phyloP scores from a whole-genome alignment of 2,888 invertebrate species.

The Ochropacha duplaris region DNA sequence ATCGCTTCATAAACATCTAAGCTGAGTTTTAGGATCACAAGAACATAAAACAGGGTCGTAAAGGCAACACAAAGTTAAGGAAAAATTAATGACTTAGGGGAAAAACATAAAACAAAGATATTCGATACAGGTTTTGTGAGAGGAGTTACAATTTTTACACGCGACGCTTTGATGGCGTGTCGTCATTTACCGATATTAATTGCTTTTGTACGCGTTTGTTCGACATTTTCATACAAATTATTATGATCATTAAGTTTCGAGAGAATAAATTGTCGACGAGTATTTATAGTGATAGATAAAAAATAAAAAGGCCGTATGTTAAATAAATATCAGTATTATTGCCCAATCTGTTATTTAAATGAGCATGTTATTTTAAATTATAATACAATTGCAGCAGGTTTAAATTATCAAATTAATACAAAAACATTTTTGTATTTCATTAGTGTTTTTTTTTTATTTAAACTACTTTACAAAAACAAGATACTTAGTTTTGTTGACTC shows the following conservation, averaged over 20 bases:
- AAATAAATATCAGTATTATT: not conserved
- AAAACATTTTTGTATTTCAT: too few relatives aligned
- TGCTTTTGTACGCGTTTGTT: not conserved
- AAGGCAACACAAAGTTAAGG: conserved; percentile 50
- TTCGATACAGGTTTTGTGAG: conserved; percentile 28
- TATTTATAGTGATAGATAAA: not conserved
- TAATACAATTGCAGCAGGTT: too few relatives aligned
- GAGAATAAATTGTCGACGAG: not conserved
- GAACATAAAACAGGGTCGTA: conserved; percentile 54
- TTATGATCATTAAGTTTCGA: not conserved
- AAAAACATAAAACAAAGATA: conserved; percentile 37
- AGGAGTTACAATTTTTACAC: conserved; percentile 34
- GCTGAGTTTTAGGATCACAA: conserved; percentile 45
- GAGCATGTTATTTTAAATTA: too few relatives aligned
- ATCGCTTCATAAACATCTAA: conserved; percentile 51
- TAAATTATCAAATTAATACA: too few relatives aligned
- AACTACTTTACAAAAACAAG: too few relatives aligned
- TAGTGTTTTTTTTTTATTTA: too few relatives aligned
- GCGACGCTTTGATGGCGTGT: conserved; percentile 36
- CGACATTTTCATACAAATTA: not conserved
- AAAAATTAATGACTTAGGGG: conserved; percentile 48
- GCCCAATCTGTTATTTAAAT: too few relatives aligned
- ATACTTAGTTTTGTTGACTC: too few relatives aligned
- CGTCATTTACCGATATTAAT: conserved; percentile 13
- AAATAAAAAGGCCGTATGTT: not conserved